A percentile compares a stretch with the other conserved stretches of the same genome.
Evolutionary conservation across 2,113 vertebrate genomes (phyloP).

Genomic region (Psophia crepitans): DNA sequence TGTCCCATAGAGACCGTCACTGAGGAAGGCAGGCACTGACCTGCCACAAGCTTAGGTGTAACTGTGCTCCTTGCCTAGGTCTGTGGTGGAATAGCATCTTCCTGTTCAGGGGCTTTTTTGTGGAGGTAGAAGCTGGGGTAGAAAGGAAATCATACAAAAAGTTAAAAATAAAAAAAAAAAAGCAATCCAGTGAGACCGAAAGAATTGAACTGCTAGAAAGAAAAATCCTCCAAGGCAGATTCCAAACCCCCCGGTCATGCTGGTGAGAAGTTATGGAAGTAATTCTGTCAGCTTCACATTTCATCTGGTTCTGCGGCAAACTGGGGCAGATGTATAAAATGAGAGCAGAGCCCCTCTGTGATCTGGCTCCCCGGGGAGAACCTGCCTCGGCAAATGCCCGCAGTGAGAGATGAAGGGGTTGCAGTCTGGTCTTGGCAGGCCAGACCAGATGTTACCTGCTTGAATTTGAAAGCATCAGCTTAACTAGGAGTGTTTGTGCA

Average conservation of each 20-base stretch:
- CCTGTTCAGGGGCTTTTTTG: neutral
- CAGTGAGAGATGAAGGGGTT: neutral
- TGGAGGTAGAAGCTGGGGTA: neutral
- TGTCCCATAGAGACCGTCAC: neutral
- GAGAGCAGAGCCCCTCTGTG: neutral
- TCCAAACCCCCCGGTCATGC: neutral
- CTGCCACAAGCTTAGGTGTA: neutral
- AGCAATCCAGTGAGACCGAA: neutral
- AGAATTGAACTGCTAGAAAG: neutral
- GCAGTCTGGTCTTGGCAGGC: neutral
- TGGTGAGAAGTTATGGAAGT: neutral
- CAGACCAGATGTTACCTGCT: constrained; percentile 34
- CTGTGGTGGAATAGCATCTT: neutral
- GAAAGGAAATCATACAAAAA: neutral
- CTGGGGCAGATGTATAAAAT: neutral
- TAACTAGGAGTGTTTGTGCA: neutral
- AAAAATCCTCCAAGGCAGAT: neutral
- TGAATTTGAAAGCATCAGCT: constrained; percentile 12
- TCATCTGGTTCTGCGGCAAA: constrained; percentile 21
- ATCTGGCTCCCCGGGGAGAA: neutral
- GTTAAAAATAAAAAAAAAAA: neutral
- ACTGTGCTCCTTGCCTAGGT: neutral
- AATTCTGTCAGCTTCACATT: neutral
- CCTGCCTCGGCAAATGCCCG: neutral
- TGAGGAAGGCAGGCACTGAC: neutral